Evolutionary conservation across 1,140 invertebrate genomes (phyloP).

Genomic region (Lamellibrachia luymesi): DNA sequence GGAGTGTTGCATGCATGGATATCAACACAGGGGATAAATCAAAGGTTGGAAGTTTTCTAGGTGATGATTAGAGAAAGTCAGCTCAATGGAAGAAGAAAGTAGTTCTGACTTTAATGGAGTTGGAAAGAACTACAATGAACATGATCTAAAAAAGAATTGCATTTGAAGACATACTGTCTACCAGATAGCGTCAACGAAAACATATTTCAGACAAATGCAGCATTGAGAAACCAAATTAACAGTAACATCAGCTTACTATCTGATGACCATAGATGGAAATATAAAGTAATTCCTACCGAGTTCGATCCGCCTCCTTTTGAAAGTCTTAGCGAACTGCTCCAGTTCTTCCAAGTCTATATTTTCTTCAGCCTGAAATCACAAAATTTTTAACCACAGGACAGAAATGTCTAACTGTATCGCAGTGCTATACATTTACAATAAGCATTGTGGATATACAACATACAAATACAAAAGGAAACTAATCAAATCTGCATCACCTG

Average conservation of each 20-base stretch:
- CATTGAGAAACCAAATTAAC: background rate
- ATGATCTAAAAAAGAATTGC: background rate
- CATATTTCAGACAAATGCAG: background rate
- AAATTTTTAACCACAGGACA: background rate
- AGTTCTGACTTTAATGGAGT: background rate
- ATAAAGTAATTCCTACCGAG: slow-evolving; percentile 64
- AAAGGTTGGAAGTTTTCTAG: too few species aligned
- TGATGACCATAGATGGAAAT: slow-evolving; percentile 14
- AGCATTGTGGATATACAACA: too few species aligned
- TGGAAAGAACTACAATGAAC: background rate
- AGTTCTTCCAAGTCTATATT: slow-evolving; percentile 87
- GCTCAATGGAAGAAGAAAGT: background rate
- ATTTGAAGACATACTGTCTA: background rate
- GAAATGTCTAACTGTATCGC: slow-evolving; percentile 19
- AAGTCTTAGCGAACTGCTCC: slow-evolving; percentile 98
- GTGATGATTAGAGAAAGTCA: background rate
- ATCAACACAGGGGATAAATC: too few species aligned
- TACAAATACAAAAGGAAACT: background rate
- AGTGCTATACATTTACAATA: background rate
- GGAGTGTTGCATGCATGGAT: too few species aligned
- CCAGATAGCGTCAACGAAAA: background rate
- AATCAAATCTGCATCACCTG: background rate
- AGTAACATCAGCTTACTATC: background rate
- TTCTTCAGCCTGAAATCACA: slow-evolving; percentile 43
- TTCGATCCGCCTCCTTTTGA: slow-evolving; percentile 98